phyloP scores from a whole-genome alignment of 2,797 vertebrate species.

The Sphaeramia orbicularis region DNA sequence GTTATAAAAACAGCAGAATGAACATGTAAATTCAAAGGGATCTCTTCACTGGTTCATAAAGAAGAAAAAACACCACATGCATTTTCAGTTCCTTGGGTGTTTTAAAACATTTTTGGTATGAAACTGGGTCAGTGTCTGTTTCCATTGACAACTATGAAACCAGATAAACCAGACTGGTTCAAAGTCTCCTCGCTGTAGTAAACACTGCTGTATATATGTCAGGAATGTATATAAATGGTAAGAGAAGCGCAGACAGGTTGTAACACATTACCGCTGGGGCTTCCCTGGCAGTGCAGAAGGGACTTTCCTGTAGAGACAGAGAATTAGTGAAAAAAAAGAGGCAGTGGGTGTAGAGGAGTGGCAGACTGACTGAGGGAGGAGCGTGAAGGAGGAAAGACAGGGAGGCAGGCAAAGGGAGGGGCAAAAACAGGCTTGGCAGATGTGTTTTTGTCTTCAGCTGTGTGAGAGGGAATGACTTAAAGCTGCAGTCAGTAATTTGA shows the following conservation, averaged over 20 bases:
- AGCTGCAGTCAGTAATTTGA: not conserved
- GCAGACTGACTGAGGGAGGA: slow-evolving; percentile 42
- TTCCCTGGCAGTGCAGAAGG: not conserved
- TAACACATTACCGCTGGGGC: too few relatives aligned
- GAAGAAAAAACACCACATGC: not conserved
- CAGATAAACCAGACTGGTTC: slow-evolving; percentile 39
- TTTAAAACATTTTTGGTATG: not conserved
- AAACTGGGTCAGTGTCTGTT: not conserved
- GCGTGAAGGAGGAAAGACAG: slow-evolving; percentile 13
- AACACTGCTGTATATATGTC: not conserved
- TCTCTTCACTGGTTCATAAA: not conserved
- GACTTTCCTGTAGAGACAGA: not conserved
- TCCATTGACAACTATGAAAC: slow-evolving; percentile 22
- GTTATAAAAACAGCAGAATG: too few relatives aligned
- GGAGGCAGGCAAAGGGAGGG: slow-evolving; percentile 55
- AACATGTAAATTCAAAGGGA: too few relatives aligned
- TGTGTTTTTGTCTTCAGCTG: slow-evolving; percentile 37
- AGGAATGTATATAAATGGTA: not conserved
- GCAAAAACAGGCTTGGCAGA: slow-evolving; percentile 33
- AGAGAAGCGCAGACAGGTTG: not conserved
- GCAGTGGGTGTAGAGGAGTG: not conserved
- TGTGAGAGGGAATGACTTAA: slow-evolving; percentile 13
- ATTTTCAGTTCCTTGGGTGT: not conserved
- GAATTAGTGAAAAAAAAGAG: slow-evolving; percentile 1
- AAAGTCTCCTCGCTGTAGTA: not conserved